Conservation (phyloP, 2,797 vertebrate species). For the Uromys caudimaculatus region DNA sequence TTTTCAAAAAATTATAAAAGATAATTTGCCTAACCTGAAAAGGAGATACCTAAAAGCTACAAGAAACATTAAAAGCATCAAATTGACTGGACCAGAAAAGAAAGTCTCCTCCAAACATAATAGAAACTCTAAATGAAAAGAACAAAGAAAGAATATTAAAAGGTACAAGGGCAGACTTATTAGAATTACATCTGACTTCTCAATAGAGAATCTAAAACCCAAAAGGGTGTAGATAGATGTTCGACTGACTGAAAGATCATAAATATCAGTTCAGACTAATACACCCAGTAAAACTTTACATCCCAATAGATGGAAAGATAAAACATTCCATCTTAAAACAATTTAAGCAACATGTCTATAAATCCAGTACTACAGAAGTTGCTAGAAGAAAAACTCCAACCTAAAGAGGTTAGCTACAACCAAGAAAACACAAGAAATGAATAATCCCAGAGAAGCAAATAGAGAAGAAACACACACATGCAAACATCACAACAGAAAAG, state of each 20-base stretch:
- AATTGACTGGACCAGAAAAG: not conserved
- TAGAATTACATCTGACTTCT: not conserved
- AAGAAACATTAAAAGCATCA: not conserved
- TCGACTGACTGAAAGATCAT: not conserved
- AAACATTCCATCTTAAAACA: not conserved
- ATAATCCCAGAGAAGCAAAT: not conserved
- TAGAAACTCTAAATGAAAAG: not conserved
- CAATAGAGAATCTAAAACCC: not conserved
- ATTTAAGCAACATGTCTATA: not conserved
- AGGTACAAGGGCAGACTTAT: not conserved
- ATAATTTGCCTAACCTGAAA: not conserved
- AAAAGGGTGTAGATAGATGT: not conserved
- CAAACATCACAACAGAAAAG: not conserved
- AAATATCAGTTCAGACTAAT: not conserved
- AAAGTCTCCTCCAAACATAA: not conserved
- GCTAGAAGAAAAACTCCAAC: not conserved
- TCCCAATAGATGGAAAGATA: not conserved
- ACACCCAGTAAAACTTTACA: not conserved
- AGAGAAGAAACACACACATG: not conserved
- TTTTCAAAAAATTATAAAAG: not conserved
- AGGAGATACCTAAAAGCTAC: not conserved
- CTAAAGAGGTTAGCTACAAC: not conserved
- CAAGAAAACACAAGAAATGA: not conserved
- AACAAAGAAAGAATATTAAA: not conserved
- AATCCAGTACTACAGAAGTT: not conserved